Percentiles rank a stretch among this genome's conserved stretches.
Conservation (phyloP, 2,113 vertebrate species). For the Rhegmatorhina hoffmannsi region DNA sequence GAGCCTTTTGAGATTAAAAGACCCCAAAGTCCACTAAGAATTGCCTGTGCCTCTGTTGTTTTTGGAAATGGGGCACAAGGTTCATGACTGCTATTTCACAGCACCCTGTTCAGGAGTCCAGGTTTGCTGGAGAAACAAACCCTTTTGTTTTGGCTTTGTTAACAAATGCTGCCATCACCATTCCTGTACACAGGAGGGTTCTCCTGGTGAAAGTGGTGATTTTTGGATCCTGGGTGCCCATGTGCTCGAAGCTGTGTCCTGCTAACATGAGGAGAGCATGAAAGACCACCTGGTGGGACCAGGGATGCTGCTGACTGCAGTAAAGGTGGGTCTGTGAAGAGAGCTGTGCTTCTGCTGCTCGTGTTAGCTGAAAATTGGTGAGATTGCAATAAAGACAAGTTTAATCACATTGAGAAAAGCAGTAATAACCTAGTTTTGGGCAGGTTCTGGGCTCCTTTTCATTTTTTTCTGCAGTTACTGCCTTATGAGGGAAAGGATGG, state of each 20-base stretch:
- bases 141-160: neutral
- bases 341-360: neutral
- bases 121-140: neutral
- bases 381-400: neutral
- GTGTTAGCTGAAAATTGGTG: neutral
- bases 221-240: neutral
- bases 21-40: neutral
- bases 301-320: neutral
- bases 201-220: neutral
- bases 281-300: rapidly evolving
- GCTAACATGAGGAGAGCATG: rapidly evolving
- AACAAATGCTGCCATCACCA: neutral
- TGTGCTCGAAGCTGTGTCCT: neutral
- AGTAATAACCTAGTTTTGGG: constrained; percentile 10
- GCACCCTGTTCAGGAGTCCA: neutral
- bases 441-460: neutral
- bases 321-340: neutral
- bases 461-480: neutral
- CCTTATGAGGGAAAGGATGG: neutral
- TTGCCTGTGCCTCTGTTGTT: neutral
- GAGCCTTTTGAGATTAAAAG: neutral
- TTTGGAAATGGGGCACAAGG: neutral
- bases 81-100: neutral
- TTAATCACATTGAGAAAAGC: constrained; percentile 14
- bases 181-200: neutral